Evolutionary conservation across 2,797 vertebrate genomes (phyloP), one percentile per base, ranked within the genome.

Genomic region (Naso thynnoides): DNA sequence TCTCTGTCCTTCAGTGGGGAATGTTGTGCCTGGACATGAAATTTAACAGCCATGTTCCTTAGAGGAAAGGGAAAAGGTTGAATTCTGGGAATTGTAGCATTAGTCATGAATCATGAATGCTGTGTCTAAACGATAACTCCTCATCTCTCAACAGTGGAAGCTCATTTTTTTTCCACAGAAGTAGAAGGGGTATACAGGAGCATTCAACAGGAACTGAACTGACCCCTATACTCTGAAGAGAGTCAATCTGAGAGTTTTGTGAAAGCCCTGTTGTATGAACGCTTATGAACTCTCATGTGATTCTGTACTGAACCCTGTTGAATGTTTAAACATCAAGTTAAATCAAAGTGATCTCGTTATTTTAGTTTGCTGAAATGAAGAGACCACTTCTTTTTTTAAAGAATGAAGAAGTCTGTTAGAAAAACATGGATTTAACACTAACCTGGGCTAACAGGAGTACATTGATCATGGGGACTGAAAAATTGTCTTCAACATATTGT

Each of bases 71-170:
- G 31, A 21, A 49, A 29, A 36, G 7, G 5, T 31, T 41, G 15
- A 1, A 21, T 62, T 57, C 36, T 31, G 11, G 38, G 27, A 48
- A 70, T 29, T 29, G 6, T 31, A 16, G 44, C 45, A 39, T 36
- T 29, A 58, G 45, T 50, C 1, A 48, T 71, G 11, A 62, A 41
- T 57, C 21, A 42, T 38, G 21, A 38, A 19, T 49, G 36, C 16
- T 63, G 41, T 63, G 13, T 53, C 13, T 41, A 6, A 24, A 45
- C 44, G 45, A 18, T n/a, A 10, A 38, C 3, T 26, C 16, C 6
- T 33, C 7, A 47, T 11, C 13, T 33, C 24, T 23, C 23, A 49
- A n/a, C 8, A n/a, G 39, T 54, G 57, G 47, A 65, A 65, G 65
- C 6, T 41, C 24, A 48, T 58, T 62, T 26, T 41, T 36, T 39